Conservation (phyloP, 2,113 vertebrate genomes). For the Connochaetes taurinus region DNA sequence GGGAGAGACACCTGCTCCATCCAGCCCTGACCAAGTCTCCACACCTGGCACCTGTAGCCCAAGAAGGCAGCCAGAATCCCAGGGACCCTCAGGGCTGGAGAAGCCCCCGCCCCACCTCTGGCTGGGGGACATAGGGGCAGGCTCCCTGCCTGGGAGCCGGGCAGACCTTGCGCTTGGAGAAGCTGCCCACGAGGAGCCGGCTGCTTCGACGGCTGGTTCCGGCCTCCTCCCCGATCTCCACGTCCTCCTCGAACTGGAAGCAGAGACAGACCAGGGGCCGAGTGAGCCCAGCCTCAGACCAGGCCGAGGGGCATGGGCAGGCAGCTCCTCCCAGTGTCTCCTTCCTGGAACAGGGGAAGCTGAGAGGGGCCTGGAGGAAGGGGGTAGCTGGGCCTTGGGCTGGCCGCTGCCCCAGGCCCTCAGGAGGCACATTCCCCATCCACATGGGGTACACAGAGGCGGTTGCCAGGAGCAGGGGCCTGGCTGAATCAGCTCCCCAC, state of each 20-base stretch:
- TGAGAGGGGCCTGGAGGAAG: not conserved
- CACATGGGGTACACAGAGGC: not conserved
- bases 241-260: slow-evolving; percentile 84
- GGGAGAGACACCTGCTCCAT: not conserved
- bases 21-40: not conserved
- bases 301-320: rapidly evolving
- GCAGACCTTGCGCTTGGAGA: slow-evolving; percentile 93
- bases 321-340: not conserved
- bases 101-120: not conserved
- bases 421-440: not conserved
- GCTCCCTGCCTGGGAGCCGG: not conserved
- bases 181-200: slow-evolving; percentile 86
- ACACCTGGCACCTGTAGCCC: rapidly evolving
- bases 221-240: slow-evolving; percentile 83
- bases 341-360: not conserved
- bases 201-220: slow-evolving; percentile 80
- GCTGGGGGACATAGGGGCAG: rapidly evolving
- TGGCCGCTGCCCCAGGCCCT: not conserved
- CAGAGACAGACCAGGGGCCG: not conserved
- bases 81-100: not conserved
- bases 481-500: rapidly evolving
- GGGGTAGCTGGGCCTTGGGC: rapidly evolving
- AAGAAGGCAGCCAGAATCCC: rapidly evolving
- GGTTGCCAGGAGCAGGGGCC: not conserved
- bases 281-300: not conserved